Percentiles rank a stretch among this genome's conserved stretches.
Conservation (phyloP, 2,888 invertebrate genomes). For the Tuberolachnus salignus region DNA sequence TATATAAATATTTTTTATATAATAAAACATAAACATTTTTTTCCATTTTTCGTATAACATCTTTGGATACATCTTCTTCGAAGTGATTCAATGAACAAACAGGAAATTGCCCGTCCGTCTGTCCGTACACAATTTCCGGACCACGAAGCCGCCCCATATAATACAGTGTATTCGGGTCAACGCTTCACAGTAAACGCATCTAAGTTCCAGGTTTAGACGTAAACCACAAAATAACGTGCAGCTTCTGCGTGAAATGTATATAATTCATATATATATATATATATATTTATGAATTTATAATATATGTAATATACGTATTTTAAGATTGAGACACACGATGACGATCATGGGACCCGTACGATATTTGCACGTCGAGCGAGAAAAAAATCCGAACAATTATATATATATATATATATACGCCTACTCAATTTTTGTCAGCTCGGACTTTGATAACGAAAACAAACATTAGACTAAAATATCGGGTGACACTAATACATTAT, state of each 20-base stretch:
- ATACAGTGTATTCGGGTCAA: conserved; percentile 34
- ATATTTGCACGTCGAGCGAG: too few species aligned
- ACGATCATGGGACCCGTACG: not conserved
- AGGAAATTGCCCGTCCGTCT: conserved; percentile 49
- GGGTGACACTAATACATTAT: too few species aligned
- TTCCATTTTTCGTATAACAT: conserved; percentile 34
- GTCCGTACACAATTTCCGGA: conserved; percentile 53
- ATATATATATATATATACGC: too few species aligned
- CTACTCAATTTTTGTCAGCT: too few species aligned
- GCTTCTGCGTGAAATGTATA: conserved; percentile 10
- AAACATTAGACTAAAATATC: too few species aligned
- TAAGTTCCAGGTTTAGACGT: not conserved
- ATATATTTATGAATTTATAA: too few species aligned
- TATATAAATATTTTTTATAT: not conserved
- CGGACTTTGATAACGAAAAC: too few species aligned
- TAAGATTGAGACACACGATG: not conserved
- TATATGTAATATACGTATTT: too few species aligned
- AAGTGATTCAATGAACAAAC: conserved; percentile 49
- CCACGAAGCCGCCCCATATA: not conserved
- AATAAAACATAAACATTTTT: conserved; percentile 23
- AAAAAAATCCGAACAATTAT: too few species aligned
- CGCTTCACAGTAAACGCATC: conserved; percentile 35
- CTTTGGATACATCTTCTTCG: conserved; percentile 24
- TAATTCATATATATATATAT: too few species aligned
- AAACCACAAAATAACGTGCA: conserved; percentile 31